A percentile compares a stretch with the other conserved stretches of the same genome.
These are phyloP conservation scores for Himalopsyche anomala DNA, from an alignment of 2,888 invertebrate species.

Conservation along the genomic window DNA sequence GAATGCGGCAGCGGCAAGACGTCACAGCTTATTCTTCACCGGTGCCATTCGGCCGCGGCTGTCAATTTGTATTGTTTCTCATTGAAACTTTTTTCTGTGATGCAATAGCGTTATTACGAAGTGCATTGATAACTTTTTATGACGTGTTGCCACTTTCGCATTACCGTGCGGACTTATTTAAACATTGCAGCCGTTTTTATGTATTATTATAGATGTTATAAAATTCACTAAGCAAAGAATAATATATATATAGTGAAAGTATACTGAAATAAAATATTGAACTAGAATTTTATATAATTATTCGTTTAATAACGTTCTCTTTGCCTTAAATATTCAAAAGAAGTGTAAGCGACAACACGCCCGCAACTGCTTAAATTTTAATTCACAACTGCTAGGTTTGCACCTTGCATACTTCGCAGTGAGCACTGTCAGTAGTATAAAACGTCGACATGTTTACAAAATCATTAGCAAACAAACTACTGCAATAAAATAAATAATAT, in stretches of 20 bases:
- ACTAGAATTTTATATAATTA: background rate
- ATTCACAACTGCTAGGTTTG: no score
- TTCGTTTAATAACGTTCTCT: background rate
- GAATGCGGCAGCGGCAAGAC: background rate
- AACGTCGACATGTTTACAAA: no score
- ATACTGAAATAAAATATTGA: background rate
- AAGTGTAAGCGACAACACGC: no score
- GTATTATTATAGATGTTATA: slow-evolving; percentile 2
- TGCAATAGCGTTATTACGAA: no score
- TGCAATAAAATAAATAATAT: slow-evolving; percentile 8
- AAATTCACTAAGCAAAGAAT: background rate
- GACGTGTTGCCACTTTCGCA: background rate
- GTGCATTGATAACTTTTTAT: background rate
- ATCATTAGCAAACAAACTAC: no score
- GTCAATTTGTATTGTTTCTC: no score
- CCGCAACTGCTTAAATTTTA: no score
- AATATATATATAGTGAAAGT: background rate
- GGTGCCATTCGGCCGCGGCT: no score
- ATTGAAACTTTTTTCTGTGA: no score
- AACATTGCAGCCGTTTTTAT: slow-evolving; percentile 6
- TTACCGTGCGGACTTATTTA: background rate
- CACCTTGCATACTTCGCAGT: no score
- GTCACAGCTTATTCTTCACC: no score
- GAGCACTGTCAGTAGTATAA: no score
- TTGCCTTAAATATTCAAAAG: slow-evolving; percentile 11